Base-by-base conservation (phyloP, 2,797 vertebrate species). In the Hephaestus fuliginosus region DNA sequence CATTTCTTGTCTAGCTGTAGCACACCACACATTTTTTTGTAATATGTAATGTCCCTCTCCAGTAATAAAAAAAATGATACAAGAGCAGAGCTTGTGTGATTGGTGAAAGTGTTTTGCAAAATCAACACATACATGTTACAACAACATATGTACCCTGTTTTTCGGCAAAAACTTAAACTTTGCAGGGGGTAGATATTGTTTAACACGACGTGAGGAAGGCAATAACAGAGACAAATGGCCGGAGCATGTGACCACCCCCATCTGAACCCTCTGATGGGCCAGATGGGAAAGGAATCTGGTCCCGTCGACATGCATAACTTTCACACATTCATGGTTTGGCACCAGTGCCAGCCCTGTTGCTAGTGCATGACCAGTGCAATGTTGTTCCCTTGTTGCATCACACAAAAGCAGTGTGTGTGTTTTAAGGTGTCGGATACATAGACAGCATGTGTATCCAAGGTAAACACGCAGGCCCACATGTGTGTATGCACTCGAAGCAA, bases 261-360 rank as follows among this genome's bases (percentile, higher is more conserved):
- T 39, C 65, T 87, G 74, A 76, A 80, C 56, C 75, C 57, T 71
- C 62, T 66, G 55, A 85, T 62, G 55, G 20, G 33, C 62, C 74
- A 79, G 73, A 90, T 87, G 79, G 75, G 61, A 88, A 82, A 57
- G 78, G 80, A 90, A 90, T 92, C 70, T 71, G 67, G 5, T 14
- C 43, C 55, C 22, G 56, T 43, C 30, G 2, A 71, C 71, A 11
- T 18, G 51, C 56, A 86, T 82, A 76, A 86, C 83, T 88, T 74
- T 73, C 67, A 70, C 63, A 71, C 44, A 48, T 49, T 77, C 53
- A 67, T 49, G 58, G 61, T 12, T 82, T 44, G 69, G 28, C 70
- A 49, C 15, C 28, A 56, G 15, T 46, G n/a, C 3, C 49, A 51
- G 56, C 25, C 49, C 41, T 56, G 51, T 22, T 67, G 44, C 55